Percentiles rank a stretch among this genome's conserved stretches.
Conservation (phyloP, 2,888 invertebrate genomes). For the Cheiracanthium punctorium region DNA sequence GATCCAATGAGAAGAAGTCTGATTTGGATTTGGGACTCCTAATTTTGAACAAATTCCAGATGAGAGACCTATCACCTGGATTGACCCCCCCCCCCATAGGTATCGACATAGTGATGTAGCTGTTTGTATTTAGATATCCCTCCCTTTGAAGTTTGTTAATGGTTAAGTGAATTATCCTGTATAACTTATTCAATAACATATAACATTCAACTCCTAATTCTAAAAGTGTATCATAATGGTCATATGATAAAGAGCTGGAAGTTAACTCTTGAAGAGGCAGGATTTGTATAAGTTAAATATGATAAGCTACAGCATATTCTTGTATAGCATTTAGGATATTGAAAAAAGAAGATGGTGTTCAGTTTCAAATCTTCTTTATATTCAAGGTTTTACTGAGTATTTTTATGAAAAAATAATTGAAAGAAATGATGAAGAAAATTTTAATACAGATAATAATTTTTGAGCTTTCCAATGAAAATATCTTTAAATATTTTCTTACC, state of each 20-base stretch:
- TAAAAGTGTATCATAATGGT: slow-evolving; percentile 89
- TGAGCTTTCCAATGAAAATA: slow-evolving; percentile 28
- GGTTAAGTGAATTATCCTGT: too few species aligned
- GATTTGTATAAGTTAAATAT: slow-evolving; percentile 88
- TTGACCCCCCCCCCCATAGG: too few species aligned
- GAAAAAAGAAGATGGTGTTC: slow-evolving; percentile 76
- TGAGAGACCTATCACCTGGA: too few species aligned
- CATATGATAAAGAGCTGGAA: slow-evolving; percentile 91
- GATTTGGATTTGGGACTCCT: too few species aligned
- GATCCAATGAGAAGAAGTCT: too few species aligned
- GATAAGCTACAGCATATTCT: slow-evolving; percentile 87
- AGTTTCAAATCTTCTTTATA: slow-evolving; percentile 79
- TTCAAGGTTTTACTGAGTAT: slow-evolving; percentile 84
- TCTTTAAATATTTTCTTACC: background rate
- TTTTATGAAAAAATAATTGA: background rate
- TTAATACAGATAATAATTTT: slow-evolving; percentile 21
- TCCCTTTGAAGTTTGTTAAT: too few species aligned
- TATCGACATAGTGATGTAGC: too few species aligned
- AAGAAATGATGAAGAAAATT: slow-evolving; percentile 45
- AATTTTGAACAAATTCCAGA: too few species aligned
- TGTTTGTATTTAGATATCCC: too few species aligned
- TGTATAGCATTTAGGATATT: slow-evolving; percentile 92
- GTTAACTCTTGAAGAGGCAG: slow-evolving; percentile 84
- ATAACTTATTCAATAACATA: too few species aligned
- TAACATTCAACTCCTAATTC: slow-evolving; percentile 96